Evolutionary conservation across 2,888 invertebrate species (phyloP), one percentile per base, ranked within the genome.

Genomic region (Latrodectus hesperus): DNA sequence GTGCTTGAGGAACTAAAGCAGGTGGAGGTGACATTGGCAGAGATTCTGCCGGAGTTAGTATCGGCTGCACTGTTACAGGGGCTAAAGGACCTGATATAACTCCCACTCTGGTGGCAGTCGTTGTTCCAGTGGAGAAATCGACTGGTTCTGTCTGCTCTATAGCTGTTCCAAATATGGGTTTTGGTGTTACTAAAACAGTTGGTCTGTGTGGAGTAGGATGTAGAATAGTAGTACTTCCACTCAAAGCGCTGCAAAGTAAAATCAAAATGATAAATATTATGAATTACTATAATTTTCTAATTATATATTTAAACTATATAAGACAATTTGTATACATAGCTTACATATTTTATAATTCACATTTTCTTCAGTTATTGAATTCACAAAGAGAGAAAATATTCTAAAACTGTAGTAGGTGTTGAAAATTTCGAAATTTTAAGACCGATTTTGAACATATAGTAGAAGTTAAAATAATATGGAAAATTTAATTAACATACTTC

Each of bases 61-160:
- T 60, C 6, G 87, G 88, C 67, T 88, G 88, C 16, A 88, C 79
- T n/a, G 86, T 60, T 22, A 81, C 68, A 11, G 84, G 84, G 2
- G 86, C 52, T 16, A 81, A 55, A 12, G 86, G 76, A 49, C 71
- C 80, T 9, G 84, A 68, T 11, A 80, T 84, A 26, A 80, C 79
- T 12, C 83, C 81, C 1, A 86, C 81, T 22, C 86, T 70, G 14
- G 84, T 68, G 64, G 83, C 68, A 11, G 77, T 65, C 2, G 52
- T 17, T 9, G 85, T 89, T 16, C 74, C 74, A 64, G 90, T 94
- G 90, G 95, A 95, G 91, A 95, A 95, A 92, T 95, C 95, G 88
- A 95, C 95, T 52, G 95, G 95, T 92, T 95, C 95, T 90, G 94
- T 95, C 93, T 95, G 95, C 88, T 95, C 91, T 10, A 79, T 53